phyloP scores from a whole-genome alignment of 2,888 invertebrate genomes.

The Trissolcus japonicus region DNA sequence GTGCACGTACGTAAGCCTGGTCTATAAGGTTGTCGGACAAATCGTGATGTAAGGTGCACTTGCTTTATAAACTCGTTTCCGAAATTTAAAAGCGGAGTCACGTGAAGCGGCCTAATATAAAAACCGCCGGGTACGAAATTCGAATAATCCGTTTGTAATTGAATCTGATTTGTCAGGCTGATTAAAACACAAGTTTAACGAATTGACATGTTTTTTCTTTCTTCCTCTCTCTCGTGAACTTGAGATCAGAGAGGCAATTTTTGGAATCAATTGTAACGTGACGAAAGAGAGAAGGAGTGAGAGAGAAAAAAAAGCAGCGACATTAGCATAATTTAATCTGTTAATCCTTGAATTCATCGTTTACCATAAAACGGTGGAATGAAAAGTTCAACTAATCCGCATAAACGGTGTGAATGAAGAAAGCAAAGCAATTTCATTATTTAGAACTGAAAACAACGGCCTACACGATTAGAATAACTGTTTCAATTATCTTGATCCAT shows the following conservation, averaged over 20 bases:
- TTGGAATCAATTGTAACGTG: slow-evolving; percentile 12
- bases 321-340: slow-evolving; percentile 39
- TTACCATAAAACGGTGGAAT: slow-evolving; percentile 23
- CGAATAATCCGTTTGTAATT: slow-evolving; percentile 34
- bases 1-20: slow-evolving; percentile 26
- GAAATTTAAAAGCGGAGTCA: slow-evolving; percentile 33
- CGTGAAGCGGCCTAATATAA: background rate
- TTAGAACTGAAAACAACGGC: slow-evolving; percentile 44
- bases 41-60: slow-evolving; percentile 48
- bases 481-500: slow-evolving; percentile 55
- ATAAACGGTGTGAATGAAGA: slow-evolving; percentile 45
- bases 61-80: slow-evolving; percentile 49
- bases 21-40: slow-evolving; percentile 47
- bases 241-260: background rate
- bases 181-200: background rate
- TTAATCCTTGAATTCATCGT: slow-evolving; percentile 39
- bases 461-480: slow-evolving; percentile 47
- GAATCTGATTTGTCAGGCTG: background rate
- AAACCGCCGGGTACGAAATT: too few species aligned
- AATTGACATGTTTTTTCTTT: background rate
- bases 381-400: slow-evolving; percentile 40
- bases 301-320: slow-evolving; percentile 2
- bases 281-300: background rate
- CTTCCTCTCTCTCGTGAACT: background rate
- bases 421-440: slow-evolving; percentile 46